These are phyloP conservation scores for Ceratoteleas bidentatus DNA, from an alignment of 1,140 invertebrate species.

Conservation along the genomic window DNA sequence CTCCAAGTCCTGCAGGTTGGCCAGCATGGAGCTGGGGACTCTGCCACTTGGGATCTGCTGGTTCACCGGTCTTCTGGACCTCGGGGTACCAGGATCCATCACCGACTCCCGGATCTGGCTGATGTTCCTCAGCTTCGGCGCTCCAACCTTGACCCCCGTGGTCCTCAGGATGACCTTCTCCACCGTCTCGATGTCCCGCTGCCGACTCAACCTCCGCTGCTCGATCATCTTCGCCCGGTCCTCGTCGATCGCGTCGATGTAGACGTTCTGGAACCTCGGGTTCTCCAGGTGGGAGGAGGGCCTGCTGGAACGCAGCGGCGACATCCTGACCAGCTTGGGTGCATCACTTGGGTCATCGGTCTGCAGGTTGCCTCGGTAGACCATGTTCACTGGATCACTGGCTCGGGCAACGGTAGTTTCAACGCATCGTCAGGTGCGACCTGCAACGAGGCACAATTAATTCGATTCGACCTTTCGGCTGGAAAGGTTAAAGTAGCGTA, in stretches of 20 bases:
- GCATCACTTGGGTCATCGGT: constrained; percentile 41
- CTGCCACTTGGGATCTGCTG: not conserved
- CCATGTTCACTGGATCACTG: constrained; percentile 26
- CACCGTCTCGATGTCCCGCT: constrained; percentile 71
- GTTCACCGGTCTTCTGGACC: constrained; percentile 38
- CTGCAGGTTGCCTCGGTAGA: constrained; percentile 48
- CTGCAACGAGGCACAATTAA: constrained; percentile 44
- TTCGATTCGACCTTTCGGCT: constrained; percentile 31
- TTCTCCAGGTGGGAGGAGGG: too few relatives aligned
- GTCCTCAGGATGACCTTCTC: constrained; percentile 70
- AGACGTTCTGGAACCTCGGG: too few relatives aligned
- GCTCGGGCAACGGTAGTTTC: constrained; percentile 9
- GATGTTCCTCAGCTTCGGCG: constrained; percentile 74
- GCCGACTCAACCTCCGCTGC: constrained; percentile 68
- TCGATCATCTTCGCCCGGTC: constrained; percentile 70
- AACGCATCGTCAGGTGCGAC: constrained; percentile 11
- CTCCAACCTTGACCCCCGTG: constrained; percentile 68
- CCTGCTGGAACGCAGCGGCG: too few relatives aligned
- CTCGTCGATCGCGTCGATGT: constrained; percentile 64
- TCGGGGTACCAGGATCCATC: constrained; percentile 48
- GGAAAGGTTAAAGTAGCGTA: constrained; percentile 45
- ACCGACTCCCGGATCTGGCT: constrained; percentile 75
- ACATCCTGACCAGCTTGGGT: constrained; percentile 43
- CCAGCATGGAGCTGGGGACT: constrained; percentile 67
- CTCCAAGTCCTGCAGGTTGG: constrained; percentile 74